A percentile compares a stretch with the other conserved stretches of the same genome.
These are phyloP conservation scores for Meteorus sp. DNA, from an alignment of 1,140 invertebrate genomes.

Conservation along the genomic window DNA sequence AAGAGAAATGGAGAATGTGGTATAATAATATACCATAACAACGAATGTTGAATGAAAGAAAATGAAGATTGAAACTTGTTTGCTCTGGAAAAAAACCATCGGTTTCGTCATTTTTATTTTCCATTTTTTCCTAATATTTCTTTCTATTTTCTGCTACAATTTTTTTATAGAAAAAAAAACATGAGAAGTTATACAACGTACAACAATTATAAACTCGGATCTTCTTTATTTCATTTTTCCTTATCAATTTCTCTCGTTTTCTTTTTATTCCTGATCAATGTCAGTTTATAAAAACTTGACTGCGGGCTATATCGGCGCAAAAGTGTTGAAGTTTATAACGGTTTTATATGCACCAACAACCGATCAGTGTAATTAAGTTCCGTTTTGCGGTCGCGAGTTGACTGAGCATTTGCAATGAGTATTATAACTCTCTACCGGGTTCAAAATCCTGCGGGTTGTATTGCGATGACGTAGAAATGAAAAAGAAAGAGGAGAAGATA, in stretches of 20 bases:
- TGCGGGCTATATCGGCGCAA: not conserved
- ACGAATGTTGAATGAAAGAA: not conserved
- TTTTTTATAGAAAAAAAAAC: too few relatives aligned
- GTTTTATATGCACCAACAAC: conserved; percentile 35
- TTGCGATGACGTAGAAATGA: not conserved
- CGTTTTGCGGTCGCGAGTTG: conserved; percentile 38
- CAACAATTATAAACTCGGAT: too few relatives aligned
- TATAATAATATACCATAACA: not conserved
- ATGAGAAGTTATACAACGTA: too few relatives aligned
- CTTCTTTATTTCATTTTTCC: not conserved
- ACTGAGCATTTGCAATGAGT: conserved; percentile 27
- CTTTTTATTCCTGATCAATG: not conserved
- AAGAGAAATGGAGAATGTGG: not conserved
- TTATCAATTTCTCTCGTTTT: not conserved
- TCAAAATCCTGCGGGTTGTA: conserved; percentile 18
- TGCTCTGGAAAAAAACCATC: not conserved
- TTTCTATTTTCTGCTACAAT: too few relatives aligned
- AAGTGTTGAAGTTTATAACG: conserved; percentile 35
- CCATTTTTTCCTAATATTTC: not conserved
- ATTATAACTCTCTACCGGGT: conserved; percentile 36
- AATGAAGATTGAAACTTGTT: not conserved
- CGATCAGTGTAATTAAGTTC: conserved; percentile 45
- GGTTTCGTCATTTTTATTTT: not conserved
- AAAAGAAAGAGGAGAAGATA: too few relatives aligned
- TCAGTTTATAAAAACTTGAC: not conserved